Base-by-base conservation (phyloP, 2,113 vertebrate species). In the Ceyx cyanopectus region DNA sequence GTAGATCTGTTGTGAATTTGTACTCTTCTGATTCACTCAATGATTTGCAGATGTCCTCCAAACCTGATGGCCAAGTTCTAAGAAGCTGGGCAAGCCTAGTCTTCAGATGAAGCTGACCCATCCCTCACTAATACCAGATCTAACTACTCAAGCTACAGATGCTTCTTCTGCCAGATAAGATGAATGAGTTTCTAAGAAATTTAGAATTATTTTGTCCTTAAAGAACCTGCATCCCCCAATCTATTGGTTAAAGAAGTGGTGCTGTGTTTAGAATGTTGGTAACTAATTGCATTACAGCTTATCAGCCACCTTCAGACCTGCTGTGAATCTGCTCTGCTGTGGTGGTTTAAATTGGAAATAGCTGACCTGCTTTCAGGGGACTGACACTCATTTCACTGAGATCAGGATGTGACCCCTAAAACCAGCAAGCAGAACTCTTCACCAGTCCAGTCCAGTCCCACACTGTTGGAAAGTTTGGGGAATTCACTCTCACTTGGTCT, bases 41-140 rank as follows among this genome's bases (percentile, higher is more conserved):
- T 98, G 97, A 97, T 95, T 98, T 98, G 95, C 97, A 98, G 98
- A 98, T 98, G 98, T 98, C 97, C 77, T 94, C 61, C 88, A 94
- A 93, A 97, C 93, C 85, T 81, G 76, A 94, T 95, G 90, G 94
- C 98, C 97, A 98, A 97, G 87, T 68, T 56, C 92, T 61, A 96
- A 96, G 95, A 80, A 90, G 65, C 51, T 46, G 92, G 74, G 83
- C 93, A 93, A 15, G 5, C 78, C 83, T 48, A 18, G 72, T 92
- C 90, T 96, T 90, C 62, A 40, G 93, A 76, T 41, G 67, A 90
- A 84, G 89, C 87, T 95, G 75, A 93, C 79, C 87, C 85, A 81
- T 46, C 74, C 45, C 51, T 74, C 50, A 37, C 51, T 10, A 41
- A 89, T 3, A 86, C 56, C 17, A 70, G 37, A 66, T 20, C 40